A percentile compares a stretch with the other conserved stretches of the same genome.
Evolutionary conservation across 2,113 vertebrate species (phyloP).

Genomic region (Eurystomus gularis): DNA sequence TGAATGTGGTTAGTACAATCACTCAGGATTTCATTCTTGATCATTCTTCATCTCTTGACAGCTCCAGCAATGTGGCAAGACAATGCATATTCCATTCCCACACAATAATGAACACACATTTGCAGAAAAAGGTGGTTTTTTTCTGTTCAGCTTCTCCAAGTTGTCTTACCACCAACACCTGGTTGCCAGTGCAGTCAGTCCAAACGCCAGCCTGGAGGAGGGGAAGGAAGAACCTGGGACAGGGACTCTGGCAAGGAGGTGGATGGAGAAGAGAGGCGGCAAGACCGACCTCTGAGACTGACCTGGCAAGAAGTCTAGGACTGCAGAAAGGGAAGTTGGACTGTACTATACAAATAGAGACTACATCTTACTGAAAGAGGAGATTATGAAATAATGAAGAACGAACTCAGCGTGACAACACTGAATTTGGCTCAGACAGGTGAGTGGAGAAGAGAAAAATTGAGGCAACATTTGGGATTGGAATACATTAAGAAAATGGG

Average conservation of each 20-base stretch:
- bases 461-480: background rate
- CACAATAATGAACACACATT: background rate
- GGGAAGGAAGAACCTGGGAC: background rate
- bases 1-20: background rate
- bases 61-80: background rate
- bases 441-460: background rate
- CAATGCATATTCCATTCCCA: background rate
- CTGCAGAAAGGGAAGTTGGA: background rate
- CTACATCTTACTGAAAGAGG: background rate
- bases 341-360: background rate
- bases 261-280: background rate
- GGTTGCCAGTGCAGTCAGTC: background rate
- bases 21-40: background rate
- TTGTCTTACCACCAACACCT: background rate
- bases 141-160: background rate
- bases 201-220: background rate
- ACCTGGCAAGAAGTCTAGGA: background rate
- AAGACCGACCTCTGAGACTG: background rate
- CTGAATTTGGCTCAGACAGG: background rate
- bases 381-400: background rate
- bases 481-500: background rate
- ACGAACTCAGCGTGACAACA: rapidly evolving
- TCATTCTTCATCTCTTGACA: constrained; percentile 37
- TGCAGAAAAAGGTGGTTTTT: background rate
- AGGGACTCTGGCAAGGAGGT: background rate